Evolutionary conservation across 2,113 vertebrate genomes (phyloP).

Genomic region (Seriola quinqueradiata): DNA sequence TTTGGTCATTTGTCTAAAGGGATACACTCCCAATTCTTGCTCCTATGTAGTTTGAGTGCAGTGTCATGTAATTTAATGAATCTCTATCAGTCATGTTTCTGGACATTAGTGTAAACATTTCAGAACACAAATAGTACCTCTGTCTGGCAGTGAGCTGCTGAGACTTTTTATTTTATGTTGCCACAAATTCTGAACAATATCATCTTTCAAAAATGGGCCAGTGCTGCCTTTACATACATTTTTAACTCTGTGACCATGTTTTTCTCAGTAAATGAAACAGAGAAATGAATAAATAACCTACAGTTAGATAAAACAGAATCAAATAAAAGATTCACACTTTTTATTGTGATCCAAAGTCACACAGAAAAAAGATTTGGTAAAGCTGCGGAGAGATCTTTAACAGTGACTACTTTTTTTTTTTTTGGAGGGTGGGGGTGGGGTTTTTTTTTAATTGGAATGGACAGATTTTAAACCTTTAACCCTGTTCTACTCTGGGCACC

Average conservation of each 20-base stretch:
- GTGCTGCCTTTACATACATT: background rate
- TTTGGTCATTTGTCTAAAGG: too few species aligned
- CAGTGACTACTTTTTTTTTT: background rate
- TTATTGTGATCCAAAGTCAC: constrained; percentile 10
- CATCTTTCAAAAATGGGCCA: constrained; percentile 9
- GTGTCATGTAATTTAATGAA: too few species aligned
- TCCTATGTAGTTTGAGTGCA: too few species aligned
- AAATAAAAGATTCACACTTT: constrained; percentile 34
- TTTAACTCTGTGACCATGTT: constrained; percentile 18
- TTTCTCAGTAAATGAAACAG: constrained; percentile 40
- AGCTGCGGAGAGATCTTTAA: background rate
- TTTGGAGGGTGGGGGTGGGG: background rate
- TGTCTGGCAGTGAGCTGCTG: background rate
- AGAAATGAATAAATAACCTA: constrained; percentile 38
- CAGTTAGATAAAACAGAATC: constrained; percentile 20
- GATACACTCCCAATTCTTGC: too few species aligned
- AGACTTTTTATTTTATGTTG: background rate
- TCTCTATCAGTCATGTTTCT: too few species aligned
- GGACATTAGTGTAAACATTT: background rate
- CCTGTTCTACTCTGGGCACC: constrained; percentile 20
- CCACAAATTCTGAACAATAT: background rate
- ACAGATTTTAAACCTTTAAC: constrained; percentile 1
- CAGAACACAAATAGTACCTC: background rate
- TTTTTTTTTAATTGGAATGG: background rate
- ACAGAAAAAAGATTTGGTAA: background rate